Evolutionary conservation across 2,888 invertebrate species (phyloP).

Genomic region (Argyresthia goedartella): DNA sequence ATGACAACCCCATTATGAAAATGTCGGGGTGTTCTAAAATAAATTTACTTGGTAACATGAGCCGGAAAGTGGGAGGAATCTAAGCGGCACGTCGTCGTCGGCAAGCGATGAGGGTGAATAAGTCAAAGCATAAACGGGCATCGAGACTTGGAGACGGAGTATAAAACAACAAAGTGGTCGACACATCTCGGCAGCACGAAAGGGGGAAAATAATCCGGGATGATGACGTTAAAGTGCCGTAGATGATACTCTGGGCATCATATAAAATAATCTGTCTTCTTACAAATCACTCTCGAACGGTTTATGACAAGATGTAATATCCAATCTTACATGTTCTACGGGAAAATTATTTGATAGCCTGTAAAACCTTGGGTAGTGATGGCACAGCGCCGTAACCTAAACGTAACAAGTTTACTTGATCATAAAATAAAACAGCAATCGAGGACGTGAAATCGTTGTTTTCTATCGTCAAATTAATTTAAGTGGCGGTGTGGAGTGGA

Average conservation of each 20-base stretch:
- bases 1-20: background rate
- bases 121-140: conserved; percentile 57
- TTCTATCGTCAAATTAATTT: conserved; percentile 42
- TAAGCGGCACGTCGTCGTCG: conserved; percentile 52
- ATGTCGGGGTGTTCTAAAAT: conserved; percentile 22
- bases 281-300: conserved; percentile 31
- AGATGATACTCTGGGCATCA: conserved; percentile 47
- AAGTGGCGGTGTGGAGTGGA: conserved; percentile 24
- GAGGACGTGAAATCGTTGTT: conserved; percentile 30
- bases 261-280: conserved; percentile 55
- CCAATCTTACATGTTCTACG: background rate
- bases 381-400: background rate
- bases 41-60: conserved; percentile 63
- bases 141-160: conserved; percentile 42
- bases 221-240: conserved; percentile 43
- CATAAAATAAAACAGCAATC: conserved; percentile 15
- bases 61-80: conserved; percentile 61
- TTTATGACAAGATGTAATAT: conserved; percentile 29
- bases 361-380: background rate
- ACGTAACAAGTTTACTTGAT: conserved; percentile 22
- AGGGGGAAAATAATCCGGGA: conserved; percentile 54
- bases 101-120: conserved; percentile 52
- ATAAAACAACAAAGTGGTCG: conserved; percentile 70
- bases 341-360: background rate
- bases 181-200: conserved; percentile 45